These are phyloP conservation scores for Sus cebifrons DNA, from an alignment of 2,797 vertebrate species.

Conservation along the genomic window DNA sequence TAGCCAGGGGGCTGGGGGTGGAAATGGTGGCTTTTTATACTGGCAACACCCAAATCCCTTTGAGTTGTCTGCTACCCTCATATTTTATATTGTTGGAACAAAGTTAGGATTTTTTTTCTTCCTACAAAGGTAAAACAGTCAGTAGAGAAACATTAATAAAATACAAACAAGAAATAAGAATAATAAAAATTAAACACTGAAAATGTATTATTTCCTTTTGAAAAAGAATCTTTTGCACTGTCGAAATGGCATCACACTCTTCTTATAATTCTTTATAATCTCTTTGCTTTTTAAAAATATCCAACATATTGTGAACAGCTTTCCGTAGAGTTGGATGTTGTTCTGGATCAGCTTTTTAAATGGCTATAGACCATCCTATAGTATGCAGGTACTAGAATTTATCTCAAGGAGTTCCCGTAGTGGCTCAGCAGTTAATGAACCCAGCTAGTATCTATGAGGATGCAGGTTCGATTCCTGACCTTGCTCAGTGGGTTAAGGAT, in stretches of 20 bases:
- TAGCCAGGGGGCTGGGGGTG: accelerated
- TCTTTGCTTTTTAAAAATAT: background rate
- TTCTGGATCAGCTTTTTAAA: constrained; percentile 38
- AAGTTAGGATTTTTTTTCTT: background rate
- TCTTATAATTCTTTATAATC: background rate
- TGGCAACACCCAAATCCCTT: background rate
- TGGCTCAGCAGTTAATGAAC: too few relatives aligned
- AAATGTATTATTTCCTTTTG: background rate
- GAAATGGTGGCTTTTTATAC: accelerated
- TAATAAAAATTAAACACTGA: background rate
- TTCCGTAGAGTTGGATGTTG: background rate
- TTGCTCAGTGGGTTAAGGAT: too few relatives aligned
- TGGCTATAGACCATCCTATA: background rate
- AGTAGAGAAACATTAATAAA: constrained; percentile 1
- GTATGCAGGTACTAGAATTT: background rate
- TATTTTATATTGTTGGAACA: constrained; percentile 33
- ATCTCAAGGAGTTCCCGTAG: background rate
- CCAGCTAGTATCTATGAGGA: too few relatives aligned
- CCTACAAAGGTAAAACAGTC: background rate
- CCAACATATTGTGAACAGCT: background rate
- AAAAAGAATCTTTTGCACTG: background rate
- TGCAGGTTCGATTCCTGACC: too few relatives aligned
- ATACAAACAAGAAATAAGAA: background rate
- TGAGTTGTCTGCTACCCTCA: background rate
- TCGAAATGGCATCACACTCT: background rate